These are phyloP conservation scores for Gymnorhina tibicen DNA, from an alignment of 2,113 vertebrate species.

Conservation along the genomic window DNA sequence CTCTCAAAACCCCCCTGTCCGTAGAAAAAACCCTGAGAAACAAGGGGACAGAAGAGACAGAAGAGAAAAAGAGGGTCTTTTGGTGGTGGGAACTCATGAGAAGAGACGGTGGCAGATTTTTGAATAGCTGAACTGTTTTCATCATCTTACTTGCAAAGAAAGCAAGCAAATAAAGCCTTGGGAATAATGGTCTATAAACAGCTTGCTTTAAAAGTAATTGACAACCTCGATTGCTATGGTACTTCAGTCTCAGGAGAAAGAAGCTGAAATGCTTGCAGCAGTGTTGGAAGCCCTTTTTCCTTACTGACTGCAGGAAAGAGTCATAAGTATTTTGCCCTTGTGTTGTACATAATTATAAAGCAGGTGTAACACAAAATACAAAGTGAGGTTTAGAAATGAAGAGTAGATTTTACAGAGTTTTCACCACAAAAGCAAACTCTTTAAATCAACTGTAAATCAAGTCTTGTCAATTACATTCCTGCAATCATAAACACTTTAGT, in stretches of 20 bases:
- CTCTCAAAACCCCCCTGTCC: not conserved
- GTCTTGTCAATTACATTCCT: not conserved
- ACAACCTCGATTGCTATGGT: not conserved
- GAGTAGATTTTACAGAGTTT: not conserved
- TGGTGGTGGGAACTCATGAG: not conserved
- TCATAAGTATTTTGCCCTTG: not conserved
- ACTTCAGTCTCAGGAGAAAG: not conserved
- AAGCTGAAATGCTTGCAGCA: not conserved
- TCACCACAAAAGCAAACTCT: not conserved
- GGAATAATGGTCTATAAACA: constrained; percentile 25
- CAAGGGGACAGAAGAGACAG: not conserved
- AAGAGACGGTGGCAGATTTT: not conserved
- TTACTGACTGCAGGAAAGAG: not conserved
- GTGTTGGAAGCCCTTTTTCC: not conserved
- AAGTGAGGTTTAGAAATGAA: not conserved
- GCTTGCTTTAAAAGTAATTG: constrained; percentile 15
- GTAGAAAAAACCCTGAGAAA: not conserved
- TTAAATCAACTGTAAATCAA: not conserved
- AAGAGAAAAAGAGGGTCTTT: not conserved
- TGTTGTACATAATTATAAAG: not conserved
- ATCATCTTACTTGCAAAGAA: not conserved
- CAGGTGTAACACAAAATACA: not conserved
- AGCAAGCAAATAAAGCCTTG: not conserved
- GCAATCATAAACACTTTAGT: not conserved
- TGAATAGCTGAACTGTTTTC: not conserved